Conservation (phyloP, 2,888 invertebrate genomes). For the Clepsis dumicolana region DNA sequence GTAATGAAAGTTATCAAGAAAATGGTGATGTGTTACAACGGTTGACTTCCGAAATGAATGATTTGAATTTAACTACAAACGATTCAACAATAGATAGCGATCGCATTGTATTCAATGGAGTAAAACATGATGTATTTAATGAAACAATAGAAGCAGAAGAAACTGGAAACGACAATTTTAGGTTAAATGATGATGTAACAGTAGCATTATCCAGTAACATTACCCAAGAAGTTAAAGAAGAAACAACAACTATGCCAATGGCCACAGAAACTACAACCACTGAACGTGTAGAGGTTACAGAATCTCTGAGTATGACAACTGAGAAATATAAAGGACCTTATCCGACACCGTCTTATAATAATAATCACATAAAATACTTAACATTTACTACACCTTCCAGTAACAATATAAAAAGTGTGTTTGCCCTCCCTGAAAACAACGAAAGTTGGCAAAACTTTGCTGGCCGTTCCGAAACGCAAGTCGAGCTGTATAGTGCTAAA, state of each 20-base stretch:
- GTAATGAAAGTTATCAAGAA: conserved; percentile 54
- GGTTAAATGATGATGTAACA: conserved; percentile 31
- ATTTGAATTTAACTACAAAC: conserved; percentile 30
- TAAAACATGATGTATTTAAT: conserved; percentile 47
- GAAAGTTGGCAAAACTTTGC: conserved; percentile 37
- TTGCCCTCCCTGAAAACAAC: conserved; percentile 27
- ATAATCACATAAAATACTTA: conserved; percentile 48
- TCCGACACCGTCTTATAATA: conserved; percentile 52
- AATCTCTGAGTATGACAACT: conserved; percentile 13
- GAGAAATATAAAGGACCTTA: conserved; percentile 46
- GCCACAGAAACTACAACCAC: conserved; percentile 25
- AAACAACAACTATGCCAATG: conserved; percentile 43
- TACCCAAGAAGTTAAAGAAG: conserved; percentile 4
- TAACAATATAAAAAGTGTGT: conserved; percentile 44
- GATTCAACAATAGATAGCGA: conserved; percentile 27
- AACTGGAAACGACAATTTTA: conserved; percentile 19
- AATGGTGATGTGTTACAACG: conserved; percentile 49
- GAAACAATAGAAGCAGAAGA: conserved; percentile 24
- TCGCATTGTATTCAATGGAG: background rate
- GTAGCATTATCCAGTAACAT: conserved; percentile 1
- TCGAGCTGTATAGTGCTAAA: conserved; percentile 47
- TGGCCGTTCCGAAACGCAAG: conserved; percentile 7
- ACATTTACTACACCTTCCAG: conserved; percentile 48
- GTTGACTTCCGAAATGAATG: conserved; percentile 47
- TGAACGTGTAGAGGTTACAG: conserved; percentile 39